Conservation (phyloP, 2,113 vertebrate species). For the Rallus limicola region DNA sequence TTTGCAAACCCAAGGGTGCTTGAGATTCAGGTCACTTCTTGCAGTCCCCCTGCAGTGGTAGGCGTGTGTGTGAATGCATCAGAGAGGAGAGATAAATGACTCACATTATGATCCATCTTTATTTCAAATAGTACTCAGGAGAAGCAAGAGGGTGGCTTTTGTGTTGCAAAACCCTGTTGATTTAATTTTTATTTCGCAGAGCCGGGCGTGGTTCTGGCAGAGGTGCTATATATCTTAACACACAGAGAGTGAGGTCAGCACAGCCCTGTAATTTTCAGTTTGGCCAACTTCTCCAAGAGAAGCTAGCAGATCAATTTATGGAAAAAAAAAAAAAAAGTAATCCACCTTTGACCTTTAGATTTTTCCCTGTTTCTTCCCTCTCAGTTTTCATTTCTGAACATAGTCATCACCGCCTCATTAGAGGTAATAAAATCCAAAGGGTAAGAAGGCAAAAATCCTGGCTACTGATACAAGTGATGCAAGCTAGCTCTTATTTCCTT, state of each 20-base stretch:
- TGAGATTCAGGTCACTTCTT: constrained; percentile 67
- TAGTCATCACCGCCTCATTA: background rate
- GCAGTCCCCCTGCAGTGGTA: constrained; percentile 36
- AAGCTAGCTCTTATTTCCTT: background rate
- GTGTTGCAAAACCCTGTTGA: background rate
- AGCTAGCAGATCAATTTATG: background rate
- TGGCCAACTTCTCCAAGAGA: background rate
- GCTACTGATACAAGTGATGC: background rate
- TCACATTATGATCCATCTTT: constrained; percentile 58
- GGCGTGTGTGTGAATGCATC: constrained; percentile 49
- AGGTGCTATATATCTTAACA: background rate
- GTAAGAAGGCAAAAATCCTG: constrained; percentile 1
- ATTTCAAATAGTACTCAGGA: constrained; percentile 8
- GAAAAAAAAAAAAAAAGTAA: background rate
- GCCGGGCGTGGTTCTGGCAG: background rate
- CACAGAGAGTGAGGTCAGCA: background rate
- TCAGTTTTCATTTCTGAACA: background rate
- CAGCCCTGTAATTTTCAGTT: background rate
- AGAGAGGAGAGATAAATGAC: constrained; percentile 58
- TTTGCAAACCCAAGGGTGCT: constrained; percentile 46
- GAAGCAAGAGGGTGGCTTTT: constrained; percentile 34
- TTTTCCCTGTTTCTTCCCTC: background rate
- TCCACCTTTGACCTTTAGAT: background rate
- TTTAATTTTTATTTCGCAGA: background rate
- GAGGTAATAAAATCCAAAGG: background rate